These are phyloP conservation scores for Melanostigma gelatinosum DNA, from an alignment of 2,113 vertebrate species.

Conservation along the genomic window DNA sequence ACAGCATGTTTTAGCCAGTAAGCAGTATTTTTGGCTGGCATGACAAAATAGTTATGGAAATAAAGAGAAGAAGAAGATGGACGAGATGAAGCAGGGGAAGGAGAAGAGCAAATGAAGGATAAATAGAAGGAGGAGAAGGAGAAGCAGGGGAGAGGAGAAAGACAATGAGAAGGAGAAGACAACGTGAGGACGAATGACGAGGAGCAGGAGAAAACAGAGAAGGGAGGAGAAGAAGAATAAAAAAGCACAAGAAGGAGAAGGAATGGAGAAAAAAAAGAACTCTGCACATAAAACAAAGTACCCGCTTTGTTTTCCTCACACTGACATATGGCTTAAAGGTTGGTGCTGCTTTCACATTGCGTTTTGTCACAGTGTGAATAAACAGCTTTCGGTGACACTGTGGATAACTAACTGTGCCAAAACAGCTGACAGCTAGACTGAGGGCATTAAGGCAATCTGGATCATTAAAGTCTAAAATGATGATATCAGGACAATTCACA, in stretches of 20 bases:
- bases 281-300: neutral
- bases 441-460: neutral
- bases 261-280: neutral
- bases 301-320: fast-evolving
- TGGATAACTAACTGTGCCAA: slow-evolving; percentile 24
- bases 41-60: slow-evolving; percentile 16
- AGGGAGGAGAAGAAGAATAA: neutral
- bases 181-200: too few relatives aligned
- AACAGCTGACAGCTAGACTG: slow-evolving; percentile 33
- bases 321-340: neutral
- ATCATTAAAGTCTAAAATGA: slow-evolving; percentile 4
- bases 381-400: slow-evolving; percentile 17
- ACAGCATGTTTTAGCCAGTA: neutral
- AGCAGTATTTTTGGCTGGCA: slow-evolving; percentile 45
- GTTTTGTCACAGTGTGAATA: slow-evolving; percentile 21
- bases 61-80: too few relatives aligned
- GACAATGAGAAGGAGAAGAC: neutral
- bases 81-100: too few relatives aligned
- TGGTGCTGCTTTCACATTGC: slow-evolving; percentile 16
- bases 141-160: too few relatives aligned
- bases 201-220: too few relatives aligned
- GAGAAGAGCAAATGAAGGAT: too few relatives aligned
- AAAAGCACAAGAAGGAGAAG: neutral
- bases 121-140: neutral
- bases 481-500: slow-evolving; percentile 21